Base-by-base conservation (phyloP, 2,888 invertebrate genomes). In the Papilio elwesi region DNA sequence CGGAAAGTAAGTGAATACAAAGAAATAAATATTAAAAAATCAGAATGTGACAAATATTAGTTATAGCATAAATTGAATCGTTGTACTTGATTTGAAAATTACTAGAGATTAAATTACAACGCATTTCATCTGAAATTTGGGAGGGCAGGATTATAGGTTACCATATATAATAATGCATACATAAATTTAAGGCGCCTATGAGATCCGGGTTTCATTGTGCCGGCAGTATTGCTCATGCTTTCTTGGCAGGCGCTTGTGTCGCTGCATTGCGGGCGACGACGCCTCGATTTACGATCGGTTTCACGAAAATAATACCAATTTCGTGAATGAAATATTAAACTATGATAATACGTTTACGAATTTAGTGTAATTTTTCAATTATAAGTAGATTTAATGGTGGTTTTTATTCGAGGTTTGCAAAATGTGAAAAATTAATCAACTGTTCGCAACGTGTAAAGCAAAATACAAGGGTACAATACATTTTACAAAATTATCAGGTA, bases 151-250 rank as follows among this genome's bases (percentile, higher is more conserved):
- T 62, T 43, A 62, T 62, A 43, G 59, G 59, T 15, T n/a, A 57
- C 26, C 55, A 15, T 43, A 62, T 43, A 36, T 43, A 62, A n/a
- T 62, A 62, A 43, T 59, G 43, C 10, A 59, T 62, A 62, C 43
- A 43, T 11, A 62, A 62, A 62, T 62, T 62, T 43, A 62, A 13
- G 15, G 59, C 59, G 59, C 59, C 59, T 62, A 15, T 62, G 59
- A 43, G 59, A 62, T 62, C 59, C 59, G 59, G 59, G 59, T 62
- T 62, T 62, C 59, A 62, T 62, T 62, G 59, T 62, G 59, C 38
- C n/a, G 43, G 59, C 59, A 62, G 59, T 62, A 62, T 62, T 62
- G 59, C 59, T 62, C n/a, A 15, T 43, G 59, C 59, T 43, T 43
- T 62, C 59, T 62, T 62, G 43, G 59, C 59, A 62, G 59, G 59